A percentile compares a stretch with the other conserved stretches of the same genome.
These are phyloP conservation scores for Calypte anna DNA, from an alignment of 2,113 vertebrate species.

Conservation along the genomic window DNA sequence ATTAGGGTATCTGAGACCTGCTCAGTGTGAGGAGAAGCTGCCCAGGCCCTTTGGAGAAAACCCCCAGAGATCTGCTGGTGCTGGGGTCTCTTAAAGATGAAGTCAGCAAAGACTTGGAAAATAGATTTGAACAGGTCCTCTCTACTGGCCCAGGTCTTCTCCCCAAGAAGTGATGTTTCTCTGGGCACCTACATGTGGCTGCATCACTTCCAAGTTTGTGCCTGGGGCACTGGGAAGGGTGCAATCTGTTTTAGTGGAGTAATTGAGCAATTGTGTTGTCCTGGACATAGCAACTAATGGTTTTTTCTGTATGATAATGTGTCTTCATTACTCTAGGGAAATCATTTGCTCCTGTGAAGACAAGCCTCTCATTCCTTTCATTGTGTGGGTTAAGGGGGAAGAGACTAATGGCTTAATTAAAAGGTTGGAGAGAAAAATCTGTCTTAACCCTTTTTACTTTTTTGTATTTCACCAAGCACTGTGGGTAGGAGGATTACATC, in stretches of 20 bases:
- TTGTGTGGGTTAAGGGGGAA: conserved; percentile 51
- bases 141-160: background rate
- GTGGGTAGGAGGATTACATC: background rate
- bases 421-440: conserved; percentile 28
- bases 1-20: accelerated
- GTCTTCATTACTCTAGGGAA: conserved; percentile 64
- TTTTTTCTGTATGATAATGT: conserved; percentile 62
- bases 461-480: background rate
- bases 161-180: background rate
- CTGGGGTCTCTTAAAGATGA: background rate
- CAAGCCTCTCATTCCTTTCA: conserved; percentile 31
- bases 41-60: background rate
- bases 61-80: background rate
- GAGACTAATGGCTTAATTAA: conserved; percentile 63
- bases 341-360: conserved; percentile 56
- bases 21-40: accelerated
- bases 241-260: background rate
- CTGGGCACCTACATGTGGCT: background rate
- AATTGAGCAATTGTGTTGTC: conserved; percentile 33
- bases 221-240: background rate
- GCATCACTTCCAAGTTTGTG: background rate
- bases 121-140: accelerated
- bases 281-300: conserved; percentile 47
- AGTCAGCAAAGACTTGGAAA: background rate
- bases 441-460: background rate